These are phyloP conservation scores for Chinchilla lanigera DNA, from an alignment of 2,113 vertebrate species.

Conservation along the genomic window DNA sequence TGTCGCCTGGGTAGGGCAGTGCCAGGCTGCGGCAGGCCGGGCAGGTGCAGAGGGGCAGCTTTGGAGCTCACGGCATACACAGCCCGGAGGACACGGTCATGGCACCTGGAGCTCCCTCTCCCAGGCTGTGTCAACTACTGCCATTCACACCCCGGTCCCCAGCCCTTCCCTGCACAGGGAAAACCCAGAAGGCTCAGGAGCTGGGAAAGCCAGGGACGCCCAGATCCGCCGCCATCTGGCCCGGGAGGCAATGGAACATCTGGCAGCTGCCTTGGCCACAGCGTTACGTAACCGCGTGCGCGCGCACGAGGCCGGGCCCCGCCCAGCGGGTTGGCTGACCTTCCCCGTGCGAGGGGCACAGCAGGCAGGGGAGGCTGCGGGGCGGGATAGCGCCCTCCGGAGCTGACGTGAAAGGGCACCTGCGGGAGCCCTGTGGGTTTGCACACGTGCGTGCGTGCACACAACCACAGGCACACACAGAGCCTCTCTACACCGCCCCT, in stretches of 20 bases:
- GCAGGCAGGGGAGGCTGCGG: fast-evolving
- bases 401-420: neutral
- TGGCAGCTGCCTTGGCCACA: neutral
- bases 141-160: neutral
- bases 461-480: fast-evolving
- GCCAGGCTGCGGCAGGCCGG: fast-evolving
- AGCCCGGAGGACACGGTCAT: neutral
- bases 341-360: neutral
- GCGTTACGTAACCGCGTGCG: neutral
- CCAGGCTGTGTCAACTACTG: fast-evolving
- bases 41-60: fast-evolving
- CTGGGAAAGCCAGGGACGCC: neutral
- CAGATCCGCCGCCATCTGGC: constrained; percentile 24
- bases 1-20: fast-evolving
- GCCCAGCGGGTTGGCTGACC: fast-evolving
- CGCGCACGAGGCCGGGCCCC: neutral
- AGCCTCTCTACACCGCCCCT: neutral
- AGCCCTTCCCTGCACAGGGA: neutral
- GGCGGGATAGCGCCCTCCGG: neutral
- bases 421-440: fast-evolving
- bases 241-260: neutral
- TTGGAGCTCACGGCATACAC: neutral
- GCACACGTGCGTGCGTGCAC: fast-evolving
- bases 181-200: neutral
- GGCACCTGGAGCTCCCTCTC: neutral